Base-by-base conservation (phyloP, 2,888 invertebrate genomes). In the Byasa hedistus region DNA sequence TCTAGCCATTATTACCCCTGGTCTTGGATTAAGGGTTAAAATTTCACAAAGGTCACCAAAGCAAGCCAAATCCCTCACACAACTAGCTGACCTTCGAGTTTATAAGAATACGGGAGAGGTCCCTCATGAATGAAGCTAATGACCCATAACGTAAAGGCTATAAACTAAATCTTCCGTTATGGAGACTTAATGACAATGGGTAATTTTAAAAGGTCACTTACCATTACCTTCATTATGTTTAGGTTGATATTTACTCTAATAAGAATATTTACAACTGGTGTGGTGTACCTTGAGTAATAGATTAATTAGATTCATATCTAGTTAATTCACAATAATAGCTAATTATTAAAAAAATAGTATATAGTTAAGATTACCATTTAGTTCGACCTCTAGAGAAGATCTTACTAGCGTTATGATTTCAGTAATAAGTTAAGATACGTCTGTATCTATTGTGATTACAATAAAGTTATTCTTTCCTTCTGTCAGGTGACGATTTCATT, bases 121-220 rank as follows among this genome's bases (percentile, higher is more conserved):
- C 44, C 44, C 21, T 59, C 12, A 48, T 51, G 55, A 54, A 63
- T 27, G n/a, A 55, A 17, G 21, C 59, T 51, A 66, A 66, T 58
- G 59, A 63, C 36, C 63, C 63, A 44, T 63, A 52, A 63, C 54
- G 54, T 55, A 44, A 51, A 36, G 66, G 58, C 62, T 32, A 59
- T 66, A 66, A 62, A 62, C 12, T 39, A 36, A 57, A 36, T 52
- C 36, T 55, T 22, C 54, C 44, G 23, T 44, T 57, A 36, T 51
- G 8, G 21, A 39, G 19, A 23, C 32, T 51, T 52, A 24, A 52
- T 44, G 61, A 57, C 61, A 57, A 56, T 52, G 39, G 52, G 61
- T 22, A 24, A 57, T 52, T 61, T 21, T 12, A 57, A 57, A 66
- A 66, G 57, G 52, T 66, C 61, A 52, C 24, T 39, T 51, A 57